Conservation (phyloP, 64 coral and sea anemone species). For the Cladopsammia gracilis region DNA sequence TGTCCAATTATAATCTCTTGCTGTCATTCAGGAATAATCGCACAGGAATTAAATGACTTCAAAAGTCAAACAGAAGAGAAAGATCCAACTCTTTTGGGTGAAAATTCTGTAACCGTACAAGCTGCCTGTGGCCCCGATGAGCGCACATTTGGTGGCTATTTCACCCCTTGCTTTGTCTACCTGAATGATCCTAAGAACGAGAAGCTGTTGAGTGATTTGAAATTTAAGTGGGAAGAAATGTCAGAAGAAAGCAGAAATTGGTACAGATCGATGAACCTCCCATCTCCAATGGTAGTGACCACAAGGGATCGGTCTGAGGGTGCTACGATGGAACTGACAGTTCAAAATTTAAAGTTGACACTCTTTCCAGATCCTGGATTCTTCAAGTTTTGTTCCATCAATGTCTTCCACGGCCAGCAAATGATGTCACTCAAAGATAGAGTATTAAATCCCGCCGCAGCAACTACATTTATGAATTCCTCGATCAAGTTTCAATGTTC, state of each 20-base stretch:
- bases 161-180: conserved; percentile 43
- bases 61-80: background rate
- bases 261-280: background rate
- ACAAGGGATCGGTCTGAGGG: background rate
- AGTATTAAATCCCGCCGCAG: background rate
- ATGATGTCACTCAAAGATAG: background rate
- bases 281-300: conserved; percentile 41
- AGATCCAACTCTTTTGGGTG: conserved; percentile 3
- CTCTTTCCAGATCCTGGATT: conserved; percentile 38
- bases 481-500: background rate
- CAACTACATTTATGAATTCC: background rate
- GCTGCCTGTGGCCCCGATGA: conserved; percentile 44
- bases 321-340: conserved; percentile 1
- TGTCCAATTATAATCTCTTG: no score
- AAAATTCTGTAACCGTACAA: conserved; percentile 56
- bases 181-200: conserved; percentile 28
- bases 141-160: background rate
- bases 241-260: background rate
- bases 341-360: background rate
- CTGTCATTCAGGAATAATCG: conserved; percentile 66
- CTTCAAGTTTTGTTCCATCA: conserved; percentile 30
- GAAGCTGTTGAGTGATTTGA: background rate
- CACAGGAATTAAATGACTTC: conserved; percentile 19
- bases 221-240: background rate
- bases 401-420: background rate